Base-by-base conservation (phyloP, 1,140 invertebrate species). In the Drosophila ogumai region DNA sequence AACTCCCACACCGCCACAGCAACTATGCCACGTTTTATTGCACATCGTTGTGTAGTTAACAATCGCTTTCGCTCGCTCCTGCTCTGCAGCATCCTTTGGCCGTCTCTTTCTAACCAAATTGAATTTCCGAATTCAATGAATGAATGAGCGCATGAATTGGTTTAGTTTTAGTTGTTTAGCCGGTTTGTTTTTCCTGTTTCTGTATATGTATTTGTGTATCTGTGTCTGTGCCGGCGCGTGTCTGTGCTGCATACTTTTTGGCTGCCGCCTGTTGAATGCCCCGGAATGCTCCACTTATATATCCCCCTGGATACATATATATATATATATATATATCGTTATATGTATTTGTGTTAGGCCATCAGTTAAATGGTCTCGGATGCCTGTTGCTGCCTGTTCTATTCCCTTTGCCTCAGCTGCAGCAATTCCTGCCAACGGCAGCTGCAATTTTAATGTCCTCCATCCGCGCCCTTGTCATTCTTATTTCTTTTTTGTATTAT, bases 41-140 rank as follows among this genome's bases (percentile, higher is more conserved):
- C 84, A 76, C 68, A 79, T 81, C 67, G 78, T 86, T 86, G 50
- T 85, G 82, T 75, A 85, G 77, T 74, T 84, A 84, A 85, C 81
- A 84, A 85, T 77, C 65, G 74, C 74, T 25, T 3, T 0, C 22
- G 25, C 6, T 0, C 22, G 9, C 5, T 47, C 46, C 7, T 59
- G 41, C 55, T 15, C 36, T 15, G 31, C 40, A 31, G 54, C 63
- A 81, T 77, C 50, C 50, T 50, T 47, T 59, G 56, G 59, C 43
- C 43, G 36, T 68, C 76, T 66, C 75, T 49, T 36, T 80, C 52
- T 55, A 50, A 44, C 78, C 73, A 90, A 90, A 90, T 90, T 90
- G 86, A 90, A 90, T 90, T 90, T 90, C 79, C 86, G 75, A 90
- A 90, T 90, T 90, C 85, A 90, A 90, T 90, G 86, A 90, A 90